These are phyloP conservation scores for Ciconia maguari DNA, from an alignment of 2,113 vertebrate species.

Conservation along the genomic window DNA sequence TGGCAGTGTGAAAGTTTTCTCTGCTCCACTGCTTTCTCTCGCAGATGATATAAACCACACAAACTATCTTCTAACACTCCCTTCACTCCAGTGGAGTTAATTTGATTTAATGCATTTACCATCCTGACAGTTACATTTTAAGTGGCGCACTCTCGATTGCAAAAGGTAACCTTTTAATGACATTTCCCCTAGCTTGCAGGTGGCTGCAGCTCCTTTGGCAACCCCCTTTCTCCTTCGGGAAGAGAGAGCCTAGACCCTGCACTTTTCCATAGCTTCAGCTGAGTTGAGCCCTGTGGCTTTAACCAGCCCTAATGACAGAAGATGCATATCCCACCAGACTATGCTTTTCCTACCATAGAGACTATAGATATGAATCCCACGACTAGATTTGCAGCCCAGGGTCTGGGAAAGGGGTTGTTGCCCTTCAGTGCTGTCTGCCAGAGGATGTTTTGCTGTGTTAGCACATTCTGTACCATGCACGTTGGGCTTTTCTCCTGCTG, in stretches of 20 bases:
- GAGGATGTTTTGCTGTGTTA: background rate
- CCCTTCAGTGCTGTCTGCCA: background rate
- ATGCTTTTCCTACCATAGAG: background rate
- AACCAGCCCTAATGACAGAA: background rate
- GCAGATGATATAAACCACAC: background rate
- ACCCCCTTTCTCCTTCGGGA: background rate
- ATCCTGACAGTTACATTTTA: constrained; percentile 7
- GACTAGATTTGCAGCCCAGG: background rate
- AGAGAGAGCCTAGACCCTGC: background rate
- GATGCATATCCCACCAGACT: background rate
- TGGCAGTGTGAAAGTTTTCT: background rate
- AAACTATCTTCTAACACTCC: background rate
- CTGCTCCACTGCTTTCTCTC: background rate
- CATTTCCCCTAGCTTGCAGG: rapidly evolving
- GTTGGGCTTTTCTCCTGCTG: background rate
- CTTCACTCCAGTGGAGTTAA: background rate
- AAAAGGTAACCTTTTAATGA: background rate
- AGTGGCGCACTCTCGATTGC: rapidly evolving
- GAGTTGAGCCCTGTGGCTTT: background rate
- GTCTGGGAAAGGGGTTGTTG: background rate
- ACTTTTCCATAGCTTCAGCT: no score
- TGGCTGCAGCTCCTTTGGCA: background rate
- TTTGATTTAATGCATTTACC: constrained; percentile 20
- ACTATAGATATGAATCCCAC: background rate
- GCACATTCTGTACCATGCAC: background rate